Evolutionary conservation across 2,888 invertebrate species (phyloP).

Genomic region (Molanna angustata): DNA sequence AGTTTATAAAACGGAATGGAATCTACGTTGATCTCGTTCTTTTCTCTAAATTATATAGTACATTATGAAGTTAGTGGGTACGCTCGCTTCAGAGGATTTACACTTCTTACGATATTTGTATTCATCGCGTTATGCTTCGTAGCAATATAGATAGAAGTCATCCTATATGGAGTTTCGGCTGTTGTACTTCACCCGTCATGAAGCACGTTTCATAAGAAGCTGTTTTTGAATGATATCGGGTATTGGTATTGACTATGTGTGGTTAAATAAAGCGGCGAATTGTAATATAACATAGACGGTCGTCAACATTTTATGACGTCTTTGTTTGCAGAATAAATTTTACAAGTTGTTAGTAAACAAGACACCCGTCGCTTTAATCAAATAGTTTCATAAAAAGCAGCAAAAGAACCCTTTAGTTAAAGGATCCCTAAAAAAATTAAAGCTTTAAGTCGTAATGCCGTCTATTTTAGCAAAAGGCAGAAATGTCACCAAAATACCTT

Average conservation of each 20-base stretch:
- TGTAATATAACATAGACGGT: background rate
- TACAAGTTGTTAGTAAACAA: no score
- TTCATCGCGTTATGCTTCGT: conserved; percentile 5
- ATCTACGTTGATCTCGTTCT: no score
- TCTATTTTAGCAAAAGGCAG: no score
- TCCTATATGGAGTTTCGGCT: background rate
- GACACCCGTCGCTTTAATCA: no score
- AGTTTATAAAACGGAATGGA: no score
- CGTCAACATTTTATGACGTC: conserved; percentile 6
- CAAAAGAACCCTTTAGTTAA: no score
- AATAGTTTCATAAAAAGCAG: no score
- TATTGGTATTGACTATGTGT: conserved; percentile 7
- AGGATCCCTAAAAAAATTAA: no score
- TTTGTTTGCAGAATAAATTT: background rate
- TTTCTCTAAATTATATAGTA: no score
- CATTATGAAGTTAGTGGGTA: no score
- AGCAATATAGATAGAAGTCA: conserved; percentile 13
- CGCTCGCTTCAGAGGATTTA: background rate
- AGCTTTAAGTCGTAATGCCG: no score
- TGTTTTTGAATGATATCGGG: conserved; percentile 18
- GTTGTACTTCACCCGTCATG: background rate
- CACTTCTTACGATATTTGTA: conserved; percentile 8
- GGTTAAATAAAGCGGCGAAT: background rate
- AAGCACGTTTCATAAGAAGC: conserved; percentile 10
- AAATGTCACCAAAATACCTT: no score